These are phyloP conservation scores for Leptinotarsa juncta DNA, from an alignment of 2,888 invertebrate genomes.

Conservation along the genomic window DNA sequence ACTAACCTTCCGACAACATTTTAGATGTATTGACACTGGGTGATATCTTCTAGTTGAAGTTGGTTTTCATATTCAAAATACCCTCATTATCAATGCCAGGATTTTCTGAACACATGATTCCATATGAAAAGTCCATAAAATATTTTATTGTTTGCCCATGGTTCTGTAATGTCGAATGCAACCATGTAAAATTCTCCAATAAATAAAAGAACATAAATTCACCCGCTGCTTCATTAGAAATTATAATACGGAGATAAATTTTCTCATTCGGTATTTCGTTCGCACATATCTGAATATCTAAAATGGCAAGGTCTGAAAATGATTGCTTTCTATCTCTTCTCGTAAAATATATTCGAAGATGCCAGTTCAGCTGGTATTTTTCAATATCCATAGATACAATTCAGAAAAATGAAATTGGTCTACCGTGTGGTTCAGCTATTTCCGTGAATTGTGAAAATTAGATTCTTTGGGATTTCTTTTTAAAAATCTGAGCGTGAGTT, in stretches of 20 bases:
- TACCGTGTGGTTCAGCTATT: not conserved
- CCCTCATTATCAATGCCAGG: not conserved
- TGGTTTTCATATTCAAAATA: too few species aligned
- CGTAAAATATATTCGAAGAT: conserved; percentile 8
- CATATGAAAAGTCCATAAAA: not conserved
- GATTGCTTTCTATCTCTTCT: conserved; percentile 1
- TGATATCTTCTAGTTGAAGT: too few species aligned
- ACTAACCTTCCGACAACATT: too few species aligned
- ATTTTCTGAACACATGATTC: not conserved
- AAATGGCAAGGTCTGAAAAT: conserved; percentile 3
- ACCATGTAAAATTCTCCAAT: not conserved
- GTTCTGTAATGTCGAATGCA: not conserved
- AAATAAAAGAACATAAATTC: conserved; percentile 3
- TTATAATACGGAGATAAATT: conserved; percentile 19
- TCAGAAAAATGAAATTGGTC: not conserved
- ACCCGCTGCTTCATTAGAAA: conserved; percentile 12
- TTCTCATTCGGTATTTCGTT: conserved; percentile 1
- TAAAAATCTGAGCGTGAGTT: too few species aligned
- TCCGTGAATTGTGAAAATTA: too few species aligned
- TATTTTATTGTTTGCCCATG: not conserved
- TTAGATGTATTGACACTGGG: too few species aligned
- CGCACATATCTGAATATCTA: conserved; percentile 1
- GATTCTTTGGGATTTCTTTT: too few species aligned
- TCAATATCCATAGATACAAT: not conserved
- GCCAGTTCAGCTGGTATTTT: not conserved